phyloP scores from a whole-genome alignment of 1,140 invertebrate genomes.

The Drosophila lacteicornis region DNA sequence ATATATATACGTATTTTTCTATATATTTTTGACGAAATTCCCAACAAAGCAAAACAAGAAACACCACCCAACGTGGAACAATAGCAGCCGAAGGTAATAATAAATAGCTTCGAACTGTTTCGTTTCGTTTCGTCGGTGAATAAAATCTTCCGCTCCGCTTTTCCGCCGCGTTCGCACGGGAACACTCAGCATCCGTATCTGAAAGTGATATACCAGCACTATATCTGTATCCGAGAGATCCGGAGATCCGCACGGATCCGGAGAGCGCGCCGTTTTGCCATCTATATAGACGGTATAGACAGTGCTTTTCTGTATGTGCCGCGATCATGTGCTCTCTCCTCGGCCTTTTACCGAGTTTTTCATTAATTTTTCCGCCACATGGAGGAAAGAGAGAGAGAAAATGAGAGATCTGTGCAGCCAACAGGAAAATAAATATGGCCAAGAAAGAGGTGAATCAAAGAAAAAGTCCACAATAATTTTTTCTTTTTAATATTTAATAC shows the following conservation, averaged over 20 bases:
- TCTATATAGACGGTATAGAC: conserved; percentile 8
- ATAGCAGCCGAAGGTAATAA: conserved; percentile 39
- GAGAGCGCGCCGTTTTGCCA: not conserved
- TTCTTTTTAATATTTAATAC: not conserved
- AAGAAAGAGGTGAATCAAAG: not conserved
- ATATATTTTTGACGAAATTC: conserved; percentile 8
- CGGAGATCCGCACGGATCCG: conserved; percentile 7
- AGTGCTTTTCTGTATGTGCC: conserved; percentile 12
- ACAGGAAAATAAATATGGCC: not conserved
- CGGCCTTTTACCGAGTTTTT: not conserved
- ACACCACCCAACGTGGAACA: conserved; percentile 32
- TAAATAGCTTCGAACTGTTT: conserved; percentile 36
- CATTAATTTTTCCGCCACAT: conserved; percentile 6
- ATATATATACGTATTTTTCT: conserved; percentile 5
- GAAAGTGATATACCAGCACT: conserved; percentile 68
- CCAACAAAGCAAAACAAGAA: conserved; percentile 40
- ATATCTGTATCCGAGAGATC: conserved; percentile 26
- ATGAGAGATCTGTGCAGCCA: not conserved
- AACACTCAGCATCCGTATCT: conserved; percentile 71
- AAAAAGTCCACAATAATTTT: too few species aligned
- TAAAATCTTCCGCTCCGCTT: conserved; percentile 63
- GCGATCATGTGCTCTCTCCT: not conserved
- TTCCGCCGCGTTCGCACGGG: conserved; percentile 50
- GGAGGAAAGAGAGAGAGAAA: not conserved
- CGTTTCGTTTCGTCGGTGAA: conserved; percentile 11